These are phyloP conservation scores for Candidula unifasciata DNA, from an alignment of 2,888 invertebrate species.

Conservation along the genomic window DNA sequence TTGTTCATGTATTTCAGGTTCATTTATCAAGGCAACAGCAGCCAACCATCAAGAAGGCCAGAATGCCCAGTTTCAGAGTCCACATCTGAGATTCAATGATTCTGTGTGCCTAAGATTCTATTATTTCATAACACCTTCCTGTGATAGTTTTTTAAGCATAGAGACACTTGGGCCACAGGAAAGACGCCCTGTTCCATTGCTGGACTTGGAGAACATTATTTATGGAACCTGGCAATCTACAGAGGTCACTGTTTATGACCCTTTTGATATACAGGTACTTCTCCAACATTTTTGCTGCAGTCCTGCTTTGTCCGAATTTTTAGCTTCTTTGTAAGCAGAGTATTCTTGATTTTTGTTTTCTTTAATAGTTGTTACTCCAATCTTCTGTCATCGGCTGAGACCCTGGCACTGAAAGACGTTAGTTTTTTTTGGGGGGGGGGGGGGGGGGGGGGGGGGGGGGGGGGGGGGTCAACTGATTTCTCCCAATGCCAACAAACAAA, in stretches of 20 bases:
- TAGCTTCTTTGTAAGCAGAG: too few species aligned
- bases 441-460: too few species aligned
- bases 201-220: background rate
- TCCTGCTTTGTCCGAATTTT: too few species aligned
- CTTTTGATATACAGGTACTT: slow-evolving; percentile 4
- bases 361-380: too few species aligned
- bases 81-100: slow-evolving; percentile 4
- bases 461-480: too few species aligned
- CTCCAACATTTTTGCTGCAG: too few species aligned
- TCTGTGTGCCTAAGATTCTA: slow-evolving; percentile 23
- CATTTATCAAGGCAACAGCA: background rate
- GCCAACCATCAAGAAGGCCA: slow-evolving; percentile 16
- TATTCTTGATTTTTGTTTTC: too few species aligned
- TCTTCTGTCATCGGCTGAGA: too few species aligned
- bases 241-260: slow-evolving; percentile 16
- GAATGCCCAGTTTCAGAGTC: background rate
- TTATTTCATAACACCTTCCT: slow-evolving; percentile 6
- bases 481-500: too few species aligned
- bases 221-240: slow-evolving; percentile 13
- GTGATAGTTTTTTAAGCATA: slow-evolving; percentile 23
- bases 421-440: too few species aligned
- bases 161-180: slow-evolving; percentile 36
- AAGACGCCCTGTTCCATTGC: slow-evolving; percentile 13
- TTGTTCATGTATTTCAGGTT: slow-evolving; percentile 12
- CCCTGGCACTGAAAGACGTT: too few species aligned